phyloP scores from a whole-genome alignment of 2,797 vertebrate genomes.

The Sebastes hopkinsi region DNA sequence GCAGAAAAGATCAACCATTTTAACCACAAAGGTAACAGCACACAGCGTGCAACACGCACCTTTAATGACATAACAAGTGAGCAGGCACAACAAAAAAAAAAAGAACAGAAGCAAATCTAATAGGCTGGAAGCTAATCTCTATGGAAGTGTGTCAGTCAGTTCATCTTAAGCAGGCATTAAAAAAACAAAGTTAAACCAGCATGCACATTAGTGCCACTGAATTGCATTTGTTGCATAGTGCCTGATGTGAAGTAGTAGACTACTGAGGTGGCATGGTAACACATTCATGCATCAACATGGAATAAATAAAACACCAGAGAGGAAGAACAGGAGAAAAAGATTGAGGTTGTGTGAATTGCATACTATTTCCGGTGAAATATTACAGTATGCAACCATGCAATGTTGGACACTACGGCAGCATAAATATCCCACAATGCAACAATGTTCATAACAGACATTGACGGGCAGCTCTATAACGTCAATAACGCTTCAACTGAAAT shows the following conservation, averaged over 20 bases:
- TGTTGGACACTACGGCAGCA: too few relatives aligned
- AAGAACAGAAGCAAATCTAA: conserved; percentile 20
- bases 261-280: neutral
- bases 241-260: neutral
- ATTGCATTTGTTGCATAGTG: neutral
- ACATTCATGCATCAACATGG: neutral
- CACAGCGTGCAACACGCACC: neutral
- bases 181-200: neutral
- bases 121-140: neutral
- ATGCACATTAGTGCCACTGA: conserved; percentile 2
- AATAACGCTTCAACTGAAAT: too few relatives aligned
- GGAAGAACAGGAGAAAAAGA: neutral
- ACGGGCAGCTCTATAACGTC: too few relatives aligned
- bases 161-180: neutral
- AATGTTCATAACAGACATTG: too few relatives aligned
- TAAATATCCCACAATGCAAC: too few relatives aligned
- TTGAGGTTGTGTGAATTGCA: too few relatives aligned
- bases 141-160: neutral
- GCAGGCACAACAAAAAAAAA: conserved; percentile 7
- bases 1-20: conserved; percentile 36
- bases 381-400: too few relatives aligned
- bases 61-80: conserved; percentile 12
- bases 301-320: neutral
- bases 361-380: too few relatives aligned
- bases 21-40: conserved; percentile 47